These are phyloP conservation scores for Eleutherodactylus coqui DNA, from an alignment of 2,797 vertebrate species.

Conservation along the genomic window DNA sequence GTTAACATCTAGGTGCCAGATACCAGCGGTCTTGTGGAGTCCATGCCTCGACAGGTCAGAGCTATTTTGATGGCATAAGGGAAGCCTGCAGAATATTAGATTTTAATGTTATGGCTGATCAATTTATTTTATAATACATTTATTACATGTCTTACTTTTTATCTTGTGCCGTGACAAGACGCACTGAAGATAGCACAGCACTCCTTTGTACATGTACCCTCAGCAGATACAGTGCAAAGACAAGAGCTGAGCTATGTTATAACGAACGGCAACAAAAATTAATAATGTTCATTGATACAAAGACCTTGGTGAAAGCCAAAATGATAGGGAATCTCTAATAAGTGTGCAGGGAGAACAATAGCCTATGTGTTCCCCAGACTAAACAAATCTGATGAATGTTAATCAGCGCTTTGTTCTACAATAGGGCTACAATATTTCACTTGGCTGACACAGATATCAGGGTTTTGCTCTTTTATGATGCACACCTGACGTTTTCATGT, in stretches of 20 bases:
- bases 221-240: background rate
- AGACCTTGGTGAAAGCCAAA: background rate
- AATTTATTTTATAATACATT: background rate
- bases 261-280: background rate
- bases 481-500: background rate
- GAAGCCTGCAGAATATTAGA: too few species aligned
- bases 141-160: background rate
- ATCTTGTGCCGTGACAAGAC: background rate
- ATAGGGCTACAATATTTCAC: background rate
- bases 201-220: background rate
- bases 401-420: background rate
- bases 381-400: background rate
- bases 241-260: background rate
- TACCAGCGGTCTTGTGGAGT: too few species aligned
- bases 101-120: too few species aligned
- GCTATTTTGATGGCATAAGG: too few species aligned
- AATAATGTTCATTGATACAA: background rate
- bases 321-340: background rate
- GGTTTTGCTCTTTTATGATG: background rate
- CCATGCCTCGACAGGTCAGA: too few species aligned
- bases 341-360: background rate
- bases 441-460: background rate
- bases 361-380: background rate
- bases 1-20: too few species aligned
- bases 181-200: background rate